A percentile compares a stretch with the other conserved stretches of the same genome.
Conservation (phyloP, 1,140 invertebrate species). For the Penaeus vannamei region DNA sequence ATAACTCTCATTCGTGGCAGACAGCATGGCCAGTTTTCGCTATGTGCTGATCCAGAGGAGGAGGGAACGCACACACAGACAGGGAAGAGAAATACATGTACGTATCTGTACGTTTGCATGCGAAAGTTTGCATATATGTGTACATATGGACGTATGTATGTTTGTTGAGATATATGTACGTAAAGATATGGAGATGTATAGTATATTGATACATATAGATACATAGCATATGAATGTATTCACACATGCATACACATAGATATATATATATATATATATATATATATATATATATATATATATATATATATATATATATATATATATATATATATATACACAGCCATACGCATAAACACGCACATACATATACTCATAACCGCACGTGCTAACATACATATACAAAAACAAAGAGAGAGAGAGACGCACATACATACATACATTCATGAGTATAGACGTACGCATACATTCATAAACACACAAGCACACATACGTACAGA, state of each 20-base stretch:
- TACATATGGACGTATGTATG: not conserved
- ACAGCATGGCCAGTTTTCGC: too few relatives aligned
- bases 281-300: not conserved
- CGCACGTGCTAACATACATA: not conserved
- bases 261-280: not conserved
- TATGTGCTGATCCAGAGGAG: too few relatives aligned
- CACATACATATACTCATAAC: not conserved
- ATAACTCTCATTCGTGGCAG: too few relatives aligned
- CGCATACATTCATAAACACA: too few relatives aligned
- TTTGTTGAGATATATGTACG: not conserved
- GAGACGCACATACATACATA: too few relatives aligned
- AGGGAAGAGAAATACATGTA: not conserved
- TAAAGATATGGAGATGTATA: not conserved
- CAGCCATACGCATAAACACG: not conserved
- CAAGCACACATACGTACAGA: too few relatives aligned
- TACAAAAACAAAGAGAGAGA: not conserved
- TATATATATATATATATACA: not conserved
- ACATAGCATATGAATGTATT: too few relatives aligned
- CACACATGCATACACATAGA: not conserved
- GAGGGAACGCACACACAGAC: too few relatives aligned
- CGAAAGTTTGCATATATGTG: not conserved
- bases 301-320: not conserved
- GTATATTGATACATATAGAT: not conserved
- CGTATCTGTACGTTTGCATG: not conserved
- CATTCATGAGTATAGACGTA: not conserved